phyloP scores from a whole-genome alignment of 2,113 vertebrate genomes.

The Corydoras sp. region DNA sequence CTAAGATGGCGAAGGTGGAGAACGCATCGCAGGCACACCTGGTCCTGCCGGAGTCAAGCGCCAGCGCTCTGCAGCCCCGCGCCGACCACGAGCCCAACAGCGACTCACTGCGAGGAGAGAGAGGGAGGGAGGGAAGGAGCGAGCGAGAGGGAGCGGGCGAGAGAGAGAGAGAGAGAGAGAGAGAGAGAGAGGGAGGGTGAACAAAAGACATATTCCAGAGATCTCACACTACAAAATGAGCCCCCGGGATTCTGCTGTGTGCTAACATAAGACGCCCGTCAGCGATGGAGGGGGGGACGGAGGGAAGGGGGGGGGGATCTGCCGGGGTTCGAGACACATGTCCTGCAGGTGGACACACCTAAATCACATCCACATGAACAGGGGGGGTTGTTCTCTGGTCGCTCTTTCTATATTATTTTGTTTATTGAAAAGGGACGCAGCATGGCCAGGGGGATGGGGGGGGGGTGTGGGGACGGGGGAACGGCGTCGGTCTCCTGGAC shows the following conservation, averaged over 20 bases:
- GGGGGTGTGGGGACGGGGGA: no score
- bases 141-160: conserved; percentile 5
- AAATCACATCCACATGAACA: no score
- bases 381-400: no score
- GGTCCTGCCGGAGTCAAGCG: conserved; percentile 87
- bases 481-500: no score
- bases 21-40: conserved; percentile 95
- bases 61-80: conserved; percentile 91
- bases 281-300: not conserved
- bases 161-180: not conserved
- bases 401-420: no score
- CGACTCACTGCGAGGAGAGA: conserved; percentile 68
- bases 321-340: no score
- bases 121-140: not conserved
- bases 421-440: no score
- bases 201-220: not conserved
- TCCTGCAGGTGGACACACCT: no score
- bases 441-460: no score
- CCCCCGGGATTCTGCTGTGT: conserved; percentile 19
- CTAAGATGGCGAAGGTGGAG: conserved; percentile 98
- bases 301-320: not conserved
- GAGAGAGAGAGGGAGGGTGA: not conserved
- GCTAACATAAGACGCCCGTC: not conserved
- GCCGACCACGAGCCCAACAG: conserved; percentile 91
- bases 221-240: conserved; percentile 42